Evolutionary conservation across 2,888 invertebrate genomes (phyloP).

Genomic region (Cybosia mesomella): DNA sequence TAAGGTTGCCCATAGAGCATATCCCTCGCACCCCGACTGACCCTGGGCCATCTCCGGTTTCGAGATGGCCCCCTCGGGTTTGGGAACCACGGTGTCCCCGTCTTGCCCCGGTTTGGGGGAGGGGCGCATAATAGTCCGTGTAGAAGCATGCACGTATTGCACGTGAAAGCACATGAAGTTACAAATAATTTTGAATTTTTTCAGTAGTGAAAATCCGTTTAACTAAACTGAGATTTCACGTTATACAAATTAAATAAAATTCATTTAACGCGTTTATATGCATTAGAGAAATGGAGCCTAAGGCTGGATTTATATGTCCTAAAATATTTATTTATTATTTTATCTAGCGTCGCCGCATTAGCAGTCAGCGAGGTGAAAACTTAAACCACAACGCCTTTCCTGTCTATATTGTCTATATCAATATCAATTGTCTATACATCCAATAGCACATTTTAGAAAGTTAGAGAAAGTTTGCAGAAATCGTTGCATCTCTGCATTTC

Average conservation of each 20-base stretch:
- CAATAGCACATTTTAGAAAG: conserved; percentile 2
- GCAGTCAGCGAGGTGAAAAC: neutral
- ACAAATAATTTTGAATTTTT: neutral
- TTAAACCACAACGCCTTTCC: neutral
- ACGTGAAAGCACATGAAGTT: conserved; percentile 2
- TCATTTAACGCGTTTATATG: no score
- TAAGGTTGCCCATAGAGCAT: no score
- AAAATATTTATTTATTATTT: neutral
- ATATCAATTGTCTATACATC: neutral
- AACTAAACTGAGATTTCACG: no score
- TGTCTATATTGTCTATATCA: conserved; percentile 2
- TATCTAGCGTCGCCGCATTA: neutral
- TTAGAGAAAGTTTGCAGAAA: conserved; percentile 4
- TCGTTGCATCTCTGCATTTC: neutral
- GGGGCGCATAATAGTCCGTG: neutral
- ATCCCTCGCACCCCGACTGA: no score
- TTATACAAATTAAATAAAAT: no score
- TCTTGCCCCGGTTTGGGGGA: no score
- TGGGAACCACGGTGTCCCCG: no score
- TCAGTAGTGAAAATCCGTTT: neutral
- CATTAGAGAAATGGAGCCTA: no score
- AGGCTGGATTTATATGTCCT: no score
- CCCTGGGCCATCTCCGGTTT: no score
- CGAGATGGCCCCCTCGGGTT: no score
- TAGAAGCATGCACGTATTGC: conserved; percentile 3